These are phyloP conservation scores for Danionella dracula DNA, from an alignment of 2,797 vertebrate species.

Conservation along the genomic window DNA sequence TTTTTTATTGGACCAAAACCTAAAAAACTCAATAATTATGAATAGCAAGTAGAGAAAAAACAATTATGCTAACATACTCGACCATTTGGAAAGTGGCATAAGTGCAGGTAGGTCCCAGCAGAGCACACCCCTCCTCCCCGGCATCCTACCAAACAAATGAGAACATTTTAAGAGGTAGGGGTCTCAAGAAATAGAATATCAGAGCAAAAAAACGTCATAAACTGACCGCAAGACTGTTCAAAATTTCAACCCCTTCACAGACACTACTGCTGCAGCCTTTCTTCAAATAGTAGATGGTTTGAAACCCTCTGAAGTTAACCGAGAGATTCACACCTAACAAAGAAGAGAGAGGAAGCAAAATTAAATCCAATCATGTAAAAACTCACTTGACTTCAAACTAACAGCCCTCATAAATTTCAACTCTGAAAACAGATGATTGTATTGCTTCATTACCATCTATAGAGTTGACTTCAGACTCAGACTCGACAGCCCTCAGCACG, in stretches of 20 bases:
- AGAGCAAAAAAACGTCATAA: neutral
- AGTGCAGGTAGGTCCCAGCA: conserved; percentile 86
- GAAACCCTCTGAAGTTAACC: conserved; percentile 63
- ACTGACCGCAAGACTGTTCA: conserved; percentile 76
- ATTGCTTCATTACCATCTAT: conserved; percentile 49
- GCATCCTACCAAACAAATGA: conserved; percentile 42
- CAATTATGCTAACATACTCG: conserved; percentile 76
- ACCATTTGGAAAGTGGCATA: conserved; percentile 79
- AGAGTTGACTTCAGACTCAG: conserved; percentile 36
- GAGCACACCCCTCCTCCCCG: conserved; percentile 68
- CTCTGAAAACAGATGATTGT: too few species aligned
- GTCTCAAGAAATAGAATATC: neutral
- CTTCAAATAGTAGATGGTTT: conserved; percentile 61
- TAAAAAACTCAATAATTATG: too few species aligned
- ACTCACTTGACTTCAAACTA: neutral
- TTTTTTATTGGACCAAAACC: too few species aligned
- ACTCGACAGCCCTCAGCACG: conserved; percentile 64
- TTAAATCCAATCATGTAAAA: neutral
- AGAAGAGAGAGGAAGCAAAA: neutral
- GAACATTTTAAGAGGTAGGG: neutral
- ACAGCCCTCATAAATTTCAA: too few species aligned
- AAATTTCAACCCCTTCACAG: conserved; percentile 80
- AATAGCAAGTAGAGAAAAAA: neutral
- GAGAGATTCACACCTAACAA: conserved; percentile 62
- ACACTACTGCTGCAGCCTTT: conserved; percentile 76